phyloP scores from a whole-genome alignment of 1,140 invertebrate species.

The Plodia interpunctella region DNA sequence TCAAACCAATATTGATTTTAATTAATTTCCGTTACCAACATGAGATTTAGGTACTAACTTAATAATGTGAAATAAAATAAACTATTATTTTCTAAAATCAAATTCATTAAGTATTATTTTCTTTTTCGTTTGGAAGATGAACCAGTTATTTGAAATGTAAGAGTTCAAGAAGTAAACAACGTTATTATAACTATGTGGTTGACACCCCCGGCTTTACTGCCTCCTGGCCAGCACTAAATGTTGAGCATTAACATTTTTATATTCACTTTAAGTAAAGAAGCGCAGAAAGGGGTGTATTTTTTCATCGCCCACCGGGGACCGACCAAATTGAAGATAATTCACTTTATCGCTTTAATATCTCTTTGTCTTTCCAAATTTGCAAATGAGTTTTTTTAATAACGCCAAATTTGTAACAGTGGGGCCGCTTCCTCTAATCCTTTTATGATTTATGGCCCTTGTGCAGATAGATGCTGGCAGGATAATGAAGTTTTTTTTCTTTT shows the following conservation, averaged over 20 bases:
- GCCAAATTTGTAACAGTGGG: conserved; percentile 57
- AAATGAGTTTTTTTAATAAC: conserved; percentile 77
- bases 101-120: too few species aligned
- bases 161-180: conserved; percentile 1
- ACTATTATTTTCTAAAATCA: too few species aligned
- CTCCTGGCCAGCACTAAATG: conserved; percentile 26
- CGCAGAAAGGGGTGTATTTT: conserved; percentile 43
- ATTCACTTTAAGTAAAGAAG: conserved; percentile 40
- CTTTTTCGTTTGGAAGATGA: background rate
- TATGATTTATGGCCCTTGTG: conserved; percentile 53
- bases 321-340: conserved; percentile 61
- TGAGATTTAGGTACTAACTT: too few species aligned
- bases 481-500: conserved; percentile 29
- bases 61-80: too few species aligned
- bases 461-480: conserved; percentile 30
- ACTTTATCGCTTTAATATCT: conserved; percentile 71
- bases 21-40: too few species aligned
- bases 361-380: conserved; percentile 73
- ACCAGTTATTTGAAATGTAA: background rate
- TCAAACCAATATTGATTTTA: too few species aligned
- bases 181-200: conserved; percentile 3
- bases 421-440: conserved; percentile 45
- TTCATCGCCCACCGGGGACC: conserved; percentile 32
- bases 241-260: conserved; percentile 61
- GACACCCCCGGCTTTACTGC: conserved; percentile 12